These are phyloP conservation scores for Macrophya annulata DNA, from an alignment of 2,888 invertebrate genomes.

Conservation along the genomic window DNA sequence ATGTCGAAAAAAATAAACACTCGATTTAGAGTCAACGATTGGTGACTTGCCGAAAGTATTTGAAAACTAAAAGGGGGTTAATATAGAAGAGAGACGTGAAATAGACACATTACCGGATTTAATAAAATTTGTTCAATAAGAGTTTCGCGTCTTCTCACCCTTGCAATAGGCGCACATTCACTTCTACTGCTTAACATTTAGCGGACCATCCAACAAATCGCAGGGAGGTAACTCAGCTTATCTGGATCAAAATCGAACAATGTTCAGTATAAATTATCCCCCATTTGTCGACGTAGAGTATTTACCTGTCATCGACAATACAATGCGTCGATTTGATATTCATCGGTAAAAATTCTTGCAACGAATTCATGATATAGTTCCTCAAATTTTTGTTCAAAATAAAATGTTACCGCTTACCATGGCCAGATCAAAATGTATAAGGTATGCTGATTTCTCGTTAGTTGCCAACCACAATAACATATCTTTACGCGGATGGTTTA, in stretches of 20 bases:
- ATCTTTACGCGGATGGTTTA: background rate
- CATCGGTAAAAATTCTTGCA: background rate
- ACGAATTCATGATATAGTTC: background rate
- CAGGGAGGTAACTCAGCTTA: slow-evolving; percentile 16
- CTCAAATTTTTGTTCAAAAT: background rate
- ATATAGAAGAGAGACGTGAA: background rate
- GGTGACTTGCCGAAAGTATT: background rate
- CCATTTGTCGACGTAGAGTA: slow-evolving; percentile 35
- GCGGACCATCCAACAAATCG: slow-evolving; percentile 25
- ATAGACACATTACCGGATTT: slow-evolving; percentile 33
- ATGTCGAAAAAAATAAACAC: background rate
- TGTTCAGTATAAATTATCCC: slow-evolving; percentile 15
- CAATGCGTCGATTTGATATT: background rate
- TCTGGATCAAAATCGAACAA: slow-evolving; percentile 33
- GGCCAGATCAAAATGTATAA: no score
- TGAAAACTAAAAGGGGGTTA: background rate
- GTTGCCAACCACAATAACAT: background rate
- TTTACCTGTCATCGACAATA: slow-evolving; percentile 4
- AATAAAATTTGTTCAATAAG: slow-evolving; percentile 17
- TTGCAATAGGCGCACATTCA: slow-evolving; percentile 2
- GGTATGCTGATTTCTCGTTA: background rate
- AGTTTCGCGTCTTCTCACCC: slow-evolving; percentile 1
- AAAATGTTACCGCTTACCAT: background rate
- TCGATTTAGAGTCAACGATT: background rate
- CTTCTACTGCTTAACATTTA: background rate